These are phyloP conservation scores for Phymatocera aterrima DNA, from an alignment of 2,888 invertebrate genomes.

Conservation along the genomic window DNA sequence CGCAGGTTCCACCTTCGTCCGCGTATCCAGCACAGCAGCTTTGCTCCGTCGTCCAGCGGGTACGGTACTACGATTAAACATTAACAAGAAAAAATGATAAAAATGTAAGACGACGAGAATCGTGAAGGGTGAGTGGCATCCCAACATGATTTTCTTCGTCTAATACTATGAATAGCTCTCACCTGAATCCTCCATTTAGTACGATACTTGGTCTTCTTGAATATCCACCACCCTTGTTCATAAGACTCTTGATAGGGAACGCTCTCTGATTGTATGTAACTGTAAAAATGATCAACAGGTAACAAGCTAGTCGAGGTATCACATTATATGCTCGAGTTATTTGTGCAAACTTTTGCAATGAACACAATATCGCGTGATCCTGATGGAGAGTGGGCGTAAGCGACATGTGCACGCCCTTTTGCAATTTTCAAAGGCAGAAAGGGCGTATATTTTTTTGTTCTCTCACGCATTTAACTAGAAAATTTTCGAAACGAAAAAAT, in stretches of 20 bases:
- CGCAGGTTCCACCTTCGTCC: not conserved
- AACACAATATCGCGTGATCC: too few relatives aligned
- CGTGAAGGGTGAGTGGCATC: not conserved
- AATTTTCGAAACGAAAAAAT: too few relatives aligned
- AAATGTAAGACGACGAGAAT: not conserved
- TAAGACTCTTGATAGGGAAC: conserved; percentile 15
- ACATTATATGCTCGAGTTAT: too few relatives aligned
- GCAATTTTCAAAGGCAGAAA: too few relatives aligned
- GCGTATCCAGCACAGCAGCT: not conserved
- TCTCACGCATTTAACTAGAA: too few relatives aligned
- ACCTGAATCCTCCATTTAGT: conserved; percentile 54
- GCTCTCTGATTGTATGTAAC: conserved; percentile 54
- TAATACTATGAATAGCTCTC: conserved; percentile 24
- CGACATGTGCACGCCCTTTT: too few relatives aligned
- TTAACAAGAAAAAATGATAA: not conserved
- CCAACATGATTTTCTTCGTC: too few relatives aligned
- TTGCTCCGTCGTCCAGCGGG: not conserved
- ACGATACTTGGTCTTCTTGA: conserved; percentile 45
- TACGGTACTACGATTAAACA: not conserved
- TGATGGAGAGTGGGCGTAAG: too few relatives aligned
- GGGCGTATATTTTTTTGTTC: too few relatives aligned
- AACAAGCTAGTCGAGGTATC: not conserved
- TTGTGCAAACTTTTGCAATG: too few relatives aligned
- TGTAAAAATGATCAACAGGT: not conserved
- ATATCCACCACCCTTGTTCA: conserved; percentile 22